These are phyloP conservation scores for Pogonomyrmex barbatus DNA, from an alignment of 1,140 invertebrate species.

Conservation along the genomic window DNA sequence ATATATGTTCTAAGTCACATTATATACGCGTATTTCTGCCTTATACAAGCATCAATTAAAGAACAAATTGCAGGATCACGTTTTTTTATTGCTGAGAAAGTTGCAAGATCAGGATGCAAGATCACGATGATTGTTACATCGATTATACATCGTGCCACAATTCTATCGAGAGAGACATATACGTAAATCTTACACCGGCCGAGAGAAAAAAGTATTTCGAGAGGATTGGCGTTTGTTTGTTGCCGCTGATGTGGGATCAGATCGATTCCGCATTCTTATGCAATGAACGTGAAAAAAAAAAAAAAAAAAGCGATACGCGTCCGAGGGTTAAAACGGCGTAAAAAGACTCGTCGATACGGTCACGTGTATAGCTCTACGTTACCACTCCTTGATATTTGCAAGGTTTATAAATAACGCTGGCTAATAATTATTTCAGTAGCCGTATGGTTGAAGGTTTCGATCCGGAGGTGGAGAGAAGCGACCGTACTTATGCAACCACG, in stretches of 20 bases:
- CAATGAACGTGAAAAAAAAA: constrained; percentile 49
- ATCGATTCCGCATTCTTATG: constrained; percentile 58
- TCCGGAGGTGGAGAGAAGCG: constrained; percentile 46
- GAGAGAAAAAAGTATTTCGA: background rate
- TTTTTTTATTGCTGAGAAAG: too few species aligned
- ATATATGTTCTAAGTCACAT: background rate
- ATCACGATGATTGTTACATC: background rate
- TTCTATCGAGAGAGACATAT: background rate
- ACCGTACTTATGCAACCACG: constrained; percentile 44
- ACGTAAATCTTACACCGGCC: background rate
- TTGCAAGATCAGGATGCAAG: background rate
- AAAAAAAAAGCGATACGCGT: constrained; percentile 49
- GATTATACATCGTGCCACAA: background rate
- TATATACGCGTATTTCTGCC: background rate
- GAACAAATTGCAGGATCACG: background rate
- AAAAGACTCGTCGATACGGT: constrained; percentile 57
- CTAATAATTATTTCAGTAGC: constrained; percentile 70
- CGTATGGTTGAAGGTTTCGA: constrained; percentile 63
- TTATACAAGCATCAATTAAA: background rate
- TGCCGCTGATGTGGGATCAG: constrained; percentile 52
- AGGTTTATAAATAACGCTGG: constrained; percentile 67
- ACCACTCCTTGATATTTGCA: constrained; percentile 68
- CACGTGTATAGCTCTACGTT: constrained; percentile 52
- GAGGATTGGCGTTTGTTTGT: constrained; percentile 46
- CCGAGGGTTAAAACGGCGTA: constrained; percentile 53